Conservation (phyloP, 2,797 vertebrate genomes). For the Tamandua tetradactyla region DNA sequence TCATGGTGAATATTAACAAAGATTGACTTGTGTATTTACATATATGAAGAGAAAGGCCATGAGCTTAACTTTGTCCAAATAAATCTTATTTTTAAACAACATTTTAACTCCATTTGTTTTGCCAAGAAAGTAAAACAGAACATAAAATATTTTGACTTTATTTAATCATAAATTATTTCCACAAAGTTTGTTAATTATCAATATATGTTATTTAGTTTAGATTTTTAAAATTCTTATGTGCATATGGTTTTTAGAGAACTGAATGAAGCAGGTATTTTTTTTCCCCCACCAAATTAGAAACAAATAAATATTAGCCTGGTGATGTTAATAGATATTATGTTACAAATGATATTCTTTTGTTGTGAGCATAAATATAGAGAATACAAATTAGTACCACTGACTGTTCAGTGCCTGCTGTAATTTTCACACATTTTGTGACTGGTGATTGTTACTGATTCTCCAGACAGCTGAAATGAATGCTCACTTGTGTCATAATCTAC, state of each 20-base stretch:
- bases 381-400: background rate
- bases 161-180: background rate
- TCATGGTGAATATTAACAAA: background rate
- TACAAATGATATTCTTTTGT: background rate
- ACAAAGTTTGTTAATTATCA: slow-evolving; percentile 15
- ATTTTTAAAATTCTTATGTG: background rate
- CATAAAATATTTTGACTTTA: background rate
- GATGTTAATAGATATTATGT: background rate
- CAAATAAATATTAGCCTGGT: background rate
- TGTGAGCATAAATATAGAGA: background rate
- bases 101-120: background rate
- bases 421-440: background rate
- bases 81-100: slow-evolving; percentile 9
- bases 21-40: background rate
- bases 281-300: slow-evolving; percentile 18
- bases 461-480: slow-evolving; percentile 41
- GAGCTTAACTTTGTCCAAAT: slow-evolving; percentile 1
- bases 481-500: background rate
- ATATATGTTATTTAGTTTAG: background rate
- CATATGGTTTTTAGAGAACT: background rate
- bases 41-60: background rate
- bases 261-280: background rate
- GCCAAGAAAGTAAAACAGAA: background rate
- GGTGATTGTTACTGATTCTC: slow-evolving; percentile 6
- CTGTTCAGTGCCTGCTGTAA: background rate